phyloP scores from a whole-genome alignment of 2,113 vertebrate genomes.

The Eulacestoma nigropectus region DNA sequence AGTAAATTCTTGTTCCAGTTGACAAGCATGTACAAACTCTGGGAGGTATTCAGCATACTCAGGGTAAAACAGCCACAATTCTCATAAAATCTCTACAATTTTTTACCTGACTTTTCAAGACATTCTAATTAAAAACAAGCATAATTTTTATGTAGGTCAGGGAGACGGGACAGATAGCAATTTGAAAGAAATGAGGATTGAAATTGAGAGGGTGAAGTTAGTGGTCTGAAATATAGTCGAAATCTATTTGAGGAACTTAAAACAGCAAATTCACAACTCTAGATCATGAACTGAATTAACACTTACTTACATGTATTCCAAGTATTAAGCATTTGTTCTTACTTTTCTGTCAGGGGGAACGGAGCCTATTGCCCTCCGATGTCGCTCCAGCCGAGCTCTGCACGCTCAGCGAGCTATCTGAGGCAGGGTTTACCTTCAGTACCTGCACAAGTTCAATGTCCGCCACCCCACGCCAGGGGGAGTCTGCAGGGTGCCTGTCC shows the following conservation, averaged over 20 bases:
- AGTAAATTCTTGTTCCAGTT: background rate
- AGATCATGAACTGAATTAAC: background rate
- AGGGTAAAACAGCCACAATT: background rate
- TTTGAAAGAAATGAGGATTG: background rate
- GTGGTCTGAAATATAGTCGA: accelerated
- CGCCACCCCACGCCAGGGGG: too few species aligned
- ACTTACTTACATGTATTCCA: background rate
- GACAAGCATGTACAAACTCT: background rate
- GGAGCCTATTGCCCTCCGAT: too few species aligned
- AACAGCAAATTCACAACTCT: background rate
- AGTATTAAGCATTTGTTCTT: background rate
- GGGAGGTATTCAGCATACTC: background rate
- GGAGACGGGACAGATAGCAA: background rate
- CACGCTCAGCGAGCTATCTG: too few species aligned
- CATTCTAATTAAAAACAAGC: background rate
- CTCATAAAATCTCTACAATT: background rate
- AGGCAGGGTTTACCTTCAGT: too few species aligned
- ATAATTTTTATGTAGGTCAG: background rate
- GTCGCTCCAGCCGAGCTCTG: too few species aligned
- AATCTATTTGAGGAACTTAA: background rate
- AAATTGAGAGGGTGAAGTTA: background rate
- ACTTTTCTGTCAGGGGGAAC: background rate
- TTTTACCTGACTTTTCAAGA: background rate
- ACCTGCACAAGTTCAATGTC: too few species aligned
- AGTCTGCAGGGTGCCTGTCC: too few species aligned